phyloP scores from a whole-genome alignment of 2,113 vertebrate species.

The Phycodurus eques region DNA sequence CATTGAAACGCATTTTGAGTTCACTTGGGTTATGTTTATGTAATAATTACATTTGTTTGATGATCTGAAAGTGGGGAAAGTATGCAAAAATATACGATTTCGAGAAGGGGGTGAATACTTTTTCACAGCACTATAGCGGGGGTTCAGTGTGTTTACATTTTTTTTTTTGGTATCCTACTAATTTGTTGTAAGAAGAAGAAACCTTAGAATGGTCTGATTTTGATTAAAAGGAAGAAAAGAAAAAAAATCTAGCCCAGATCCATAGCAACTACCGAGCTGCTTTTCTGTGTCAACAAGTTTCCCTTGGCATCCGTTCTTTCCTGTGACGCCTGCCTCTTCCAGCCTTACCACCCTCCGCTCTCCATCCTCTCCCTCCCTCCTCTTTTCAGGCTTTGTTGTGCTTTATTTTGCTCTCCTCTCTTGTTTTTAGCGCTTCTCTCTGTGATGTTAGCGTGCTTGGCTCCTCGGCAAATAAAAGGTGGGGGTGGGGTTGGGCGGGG shows the following conservation, averaged over 20 bases:
- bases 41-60: too few species aligned
- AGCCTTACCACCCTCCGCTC: slow-evolving; percentile 26
- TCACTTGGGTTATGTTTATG: too few species aligned
- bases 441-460: slow-evolving; percentile 61
- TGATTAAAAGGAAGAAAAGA: slow-evolving; percentile 1
- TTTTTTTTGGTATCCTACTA: not conserved
- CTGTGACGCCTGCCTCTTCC: slow-evolving; percentile 47
- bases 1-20: too few species aligned
- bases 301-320: slow-evolving; percentile 51
- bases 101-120: too few species aligned
- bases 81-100: too few species aligned
- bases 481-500: slow-evolving; percentile 29
- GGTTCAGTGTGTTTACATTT: not conserved
- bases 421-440: slow-evolving; percentile 55
- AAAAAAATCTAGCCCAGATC: slow-evolving; percentile 15
- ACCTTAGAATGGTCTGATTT: not conserved
- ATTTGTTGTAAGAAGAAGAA: not conserved
- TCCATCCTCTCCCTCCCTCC: slow-evolving; percentile 28
- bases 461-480: slow-evolving; percentile 64
- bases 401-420: slow-evolving; percentile 43
- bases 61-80: too few species aligned
- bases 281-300: slow-evolving; percentile 64
- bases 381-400: slow-evolving; percentile 57
- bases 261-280: slow-evolving; percentile 24
- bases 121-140: too few species aligned